Conservation (phyloP, 2,797 vertebrate genomes). For the Sylvilagus floridanus region DNA sequence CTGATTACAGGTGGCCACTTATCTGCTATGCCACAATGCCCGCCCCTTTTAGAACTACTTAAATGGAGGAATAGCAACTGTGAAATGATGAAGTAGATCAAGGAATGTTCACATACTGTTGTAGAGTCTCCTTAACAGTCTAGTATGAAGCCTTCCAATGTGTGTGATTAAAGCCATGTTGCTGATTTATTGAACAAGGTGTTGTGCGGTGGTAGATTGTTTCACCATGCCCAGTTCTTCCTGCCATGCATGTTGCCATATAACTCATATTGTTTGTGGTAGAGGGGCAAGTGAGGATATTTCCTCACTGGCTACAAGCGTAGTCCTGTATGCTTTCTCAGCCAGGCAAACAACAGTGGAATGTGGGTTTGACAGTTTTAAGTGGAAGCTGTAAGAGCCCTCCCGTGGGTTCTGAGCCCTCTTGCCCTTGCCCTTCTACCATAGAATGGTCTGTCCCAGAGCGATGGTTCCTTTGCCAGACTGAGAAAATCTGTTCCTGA, state of each 20-base stretch:
- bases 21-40: no score
- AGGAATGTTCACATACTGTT: not conserved
- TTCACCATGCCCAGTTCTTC: not conserved
- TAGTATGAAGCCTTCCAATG: not conserved
- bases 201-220: not conserved
- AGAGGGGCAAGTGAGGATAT: not conserved
- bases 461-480: not conserved
- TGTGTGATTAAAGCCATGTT: not conserved
- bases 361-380: not conserved
- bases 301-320: not conserved
- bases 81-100: not conserved
- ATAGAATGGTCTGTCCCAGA: not conserved
- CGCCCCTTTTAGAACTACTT: not conserved
- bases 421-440: not conserved
- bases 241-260: not conserved
- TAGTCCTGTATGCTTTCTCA: not conserved
- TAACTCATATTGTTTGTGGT: not conserved
- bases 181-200: not conserved
- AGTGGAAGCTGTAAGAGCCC: not conserved
- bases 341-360: not conserved
- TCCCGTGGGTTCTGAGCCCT: not conserved
- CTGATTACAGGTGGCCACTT: no score
- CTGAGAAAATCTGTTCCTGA: not conserved
- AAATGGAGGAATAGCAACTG: not conserved
- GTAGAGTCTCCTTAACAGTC: not conserved